Evolutionary conservation across 2,888 invertebrate species (phyloP), one percentile per base, ranked within the genome.

Genomic region (Glaucopsyche alexis): DNA sequence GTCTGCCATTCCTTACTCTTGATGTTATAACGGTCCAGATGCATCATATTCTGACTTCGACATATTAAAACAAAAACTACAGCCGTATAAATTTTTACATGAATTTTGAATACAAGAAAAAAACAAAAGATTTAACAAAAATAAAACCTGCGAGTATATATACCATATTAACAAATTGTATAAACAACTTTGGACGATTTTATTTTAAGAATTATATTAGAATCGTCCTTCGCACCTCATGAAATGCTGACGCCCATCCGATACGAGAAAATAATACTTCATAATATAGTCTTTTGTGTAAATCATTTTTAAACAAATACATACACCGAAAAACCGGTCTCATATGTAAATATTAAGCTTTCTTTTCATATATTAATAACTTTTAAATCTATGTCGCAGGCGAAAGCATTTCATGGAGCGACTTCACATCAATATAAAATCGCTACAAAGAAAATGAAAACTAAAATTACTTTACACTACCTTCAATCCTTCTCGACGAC

Each of bases 141-240:
- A 87, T 86, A 88, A 87, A 85, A 88, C 87, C 87, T 83, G 88
- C 79, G 85, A 87, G 87, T 89, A 91, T 81, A 91, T 81, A 81
- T 77, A 87, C 87, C 85, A 88, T 83, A 88, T 86, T 87, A 92
- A 92, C 91, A 89, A 91, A 89, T 90, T 84, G 87, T 87, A 81
- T 85, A 89, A 90, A 90, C 86, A 87, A 89, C 84, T 89, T 81
- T 82, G 92, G 93, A 93, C 93, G 93, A 93, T 91, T 87, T 91
- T 87, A 90, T 90, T 91, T 89, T 92, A 92, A 93, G 92, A 93
- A 93, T 93, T 92, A 93, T 93, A 92, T 92, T 89, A 91, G 87
- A 88, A 92, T 92, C 92, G 92, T 91, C 92, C 92, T 83, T 84
- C 80, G 78, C 82, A 87, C 82, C 80, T 75, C 75, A 76, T 87